Percentiles rank a stretch among this genome's conserved stretches.
phyloP scores from a whole-genome alignment of 2,888 invertebrate genomes.

The Hoplodrina blanda region DNA sequence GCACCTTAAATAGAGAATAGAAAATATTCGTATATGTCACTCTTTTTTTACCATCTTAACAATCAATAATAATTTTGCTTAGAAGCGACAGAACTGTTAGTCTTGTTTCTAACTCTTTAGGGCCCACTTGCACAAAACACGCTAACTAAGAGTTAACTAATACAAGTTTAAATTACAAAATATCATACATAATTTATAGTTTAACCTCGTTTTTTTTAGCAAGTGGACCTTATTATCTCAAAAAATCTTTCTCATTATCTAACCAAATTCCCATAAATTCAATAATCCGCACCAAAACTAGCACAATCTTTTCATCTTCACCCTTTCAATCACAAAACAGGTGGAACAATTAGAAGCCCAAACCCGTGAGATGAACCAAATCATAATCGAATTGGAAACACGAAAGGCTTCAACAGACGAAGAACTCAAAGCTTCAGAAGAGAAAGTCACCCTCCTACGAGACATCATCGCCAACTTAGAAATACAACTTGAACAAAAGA shows the following conservation, averaged over 20 bases:
- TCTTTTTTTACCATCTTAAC: background rate
- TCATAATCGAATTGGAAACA: conserved; percentile 91
- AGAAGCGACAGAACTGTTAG: background rate
- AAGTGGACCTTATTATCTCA: background rate
- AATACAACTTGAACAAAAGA: conserved; percentile 93
- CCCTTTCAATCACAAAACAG: conserved; percentile 81
- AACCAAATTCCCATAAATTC: background rate
- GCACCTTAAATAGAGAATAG: conserved; percentile 5
- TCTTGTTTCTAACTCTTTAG: background rate
- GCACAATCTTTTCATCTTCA: conserved; percentile 22
- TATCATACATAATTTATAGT: too few species aligned
- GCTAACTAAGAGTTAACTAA: background rate
- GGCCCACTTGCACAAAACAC: too few species aligned
- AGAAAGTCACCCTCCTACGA: conserved; percentile 93
- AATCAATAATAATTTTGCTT: too few species aligned
- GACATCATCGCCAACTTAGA: conserved; percentile 95
- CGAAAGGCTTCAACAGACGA: conserved; percentile 92
- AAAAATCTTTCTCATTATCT: background rate
- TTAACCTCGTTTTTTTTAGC: background rate
- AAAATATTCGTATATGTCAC: background rate
- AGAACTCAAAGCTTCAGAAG: conserved; percentile 94
- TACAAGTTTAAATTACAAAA: background rate
- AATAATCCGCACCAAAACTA: background rate
- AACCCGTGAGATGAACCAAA: conserved; percentile 92
- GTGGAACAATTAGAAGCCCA: conserved; percentile 95